Conservation (phyloP, 64 coral and sea anemone genomes). For the Porites australiensis region DNA sequence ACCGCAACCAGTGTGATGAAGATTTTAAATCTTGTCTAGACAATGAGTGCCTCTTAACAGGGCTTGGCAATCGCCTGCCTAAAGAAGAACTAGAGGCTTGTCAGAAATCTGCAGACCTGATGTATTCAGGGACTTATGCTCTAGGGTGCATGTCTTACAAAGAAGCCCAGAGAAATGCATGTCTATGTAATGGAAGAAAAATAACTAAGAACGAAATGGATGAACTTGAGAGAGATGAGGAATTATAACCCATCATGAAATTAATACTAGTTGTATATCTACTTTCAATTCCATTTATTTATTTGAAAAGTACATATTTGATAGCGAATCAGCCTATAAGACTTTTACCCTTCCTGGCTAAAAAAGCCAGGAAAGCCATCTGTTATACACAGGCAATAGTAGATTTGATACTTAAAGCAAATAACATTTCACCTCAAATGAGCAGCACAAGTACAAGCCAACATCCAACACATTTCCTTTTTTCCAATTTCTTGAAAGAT, state of each 20-base stretch:
- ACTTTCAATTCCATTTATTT: not conserved
- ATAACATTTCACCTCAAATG: too few relatives aligned
- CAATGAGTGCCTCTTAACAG: slow-evolving; percentile 92
- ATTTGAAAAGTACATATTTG: not conserved
- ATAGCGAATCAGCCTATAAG: too few relatives aligned
- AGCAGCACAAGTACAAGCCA: too few relatives aligned
- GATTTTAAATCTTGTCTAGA: slow-evolving; percentile 98
- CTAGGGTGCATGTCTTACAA: slow-evolving; percentile 83
- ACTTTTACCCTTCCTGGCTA: too few relatives aligned
- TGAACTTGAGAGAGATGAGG: slow-evolving; percentile 83
- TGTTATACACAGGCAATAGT: too few relatives aligned
- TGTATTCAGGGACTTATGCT: slow-evolving; percentile 83
- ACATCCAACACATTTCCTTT: too few relatives aligned
- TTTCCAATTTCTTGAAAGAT: too few relatives aligned
- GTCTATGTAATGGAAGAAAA: slow-evolving; percentile 91
- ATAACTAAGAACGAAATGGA: slow-evolving; percentile 90
- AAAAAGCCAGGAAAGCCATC: too few relatives aligned
- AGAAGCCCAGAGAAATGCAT: slow-evolving; percentile 89
- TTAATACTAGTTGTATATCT: not conserved
- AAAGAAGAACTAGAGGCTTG: slow-evolving; percentile 75
- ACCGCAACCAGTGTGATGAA: slow-evolving; percentile 86
- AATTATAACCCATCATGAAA: slow-evolving; percentile 24
- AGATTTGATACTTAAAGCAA: too few relatives aligned
- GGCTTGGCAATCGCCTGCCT: slow-evolving; percentile 73
- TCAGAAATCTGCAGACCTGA: slow-evolving; percentile 77